Conservation (phyloP, 2,888 invertebrate genomes). For the Acanthopleura granulata region DNA sequence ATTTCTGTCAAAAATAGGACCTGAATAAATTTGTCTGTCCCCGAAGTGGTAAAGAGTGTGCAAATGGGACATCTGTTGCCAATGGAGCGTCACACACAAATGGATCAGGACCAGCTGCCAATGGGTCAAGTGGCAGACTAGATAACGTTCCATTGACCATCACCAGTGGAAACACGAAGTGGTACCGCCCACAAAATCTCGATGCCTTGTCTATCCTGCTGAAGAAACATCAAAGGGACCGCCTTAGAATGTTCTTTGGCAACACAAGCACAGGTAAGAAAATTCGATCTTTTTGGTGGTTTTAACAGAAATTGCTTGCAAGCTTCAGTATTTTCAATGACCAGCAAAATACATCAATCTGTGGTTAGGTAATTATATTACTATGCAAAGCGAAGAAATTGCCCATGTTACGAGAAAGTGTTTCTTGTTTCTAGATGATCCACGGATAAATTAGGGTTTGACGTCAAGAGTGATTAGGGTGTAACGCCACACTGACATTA, state of each 20-base stretch:
- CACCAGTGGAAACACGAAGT: conserved; percentile 17
- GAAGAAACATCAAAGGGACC: conserved; percentile 25
- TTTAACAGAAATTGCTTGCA: no score
- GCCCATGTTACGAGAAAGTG: no score
- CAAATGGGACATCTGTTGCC: neutral
- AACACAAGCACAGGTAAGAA: conserved; percentile 80
- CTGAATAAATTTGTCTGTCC: conserved; percentile 36
- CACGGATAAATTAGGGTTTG: no score
- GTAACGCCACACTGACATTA: no score
- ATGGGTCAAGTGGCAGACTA: neutral
- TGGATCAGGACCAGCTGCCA: no score
- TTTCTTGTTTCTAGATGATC: no score
- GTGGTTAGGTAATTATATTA: no score
- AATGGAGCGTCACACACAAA: neutral
- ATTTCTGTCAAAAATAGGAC: conserved; percentile 24
- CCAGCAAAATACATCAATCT: no score
- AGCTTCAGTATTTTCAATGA: no score
- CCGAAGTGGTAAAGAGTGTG: conserved; percentile 26
- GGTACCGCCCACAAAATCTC: conserved; percentile 34
- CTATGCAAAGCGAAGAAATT: no score
- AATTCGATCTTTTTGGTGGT: neutral
- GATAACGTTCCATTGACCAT: conserved; percentile 74
- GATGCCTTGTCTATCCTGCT: conserved; percentile 27
- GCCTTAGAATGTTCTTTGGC: conserved; percentile 75
- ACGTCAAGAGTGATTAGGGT: no score